Evolutionary conservation across 2,797 vertebrate genomes (phyloP), one percentile per base, ranked within the genome.

Genomic region (Pseudomugil gertrudae): DNA sequence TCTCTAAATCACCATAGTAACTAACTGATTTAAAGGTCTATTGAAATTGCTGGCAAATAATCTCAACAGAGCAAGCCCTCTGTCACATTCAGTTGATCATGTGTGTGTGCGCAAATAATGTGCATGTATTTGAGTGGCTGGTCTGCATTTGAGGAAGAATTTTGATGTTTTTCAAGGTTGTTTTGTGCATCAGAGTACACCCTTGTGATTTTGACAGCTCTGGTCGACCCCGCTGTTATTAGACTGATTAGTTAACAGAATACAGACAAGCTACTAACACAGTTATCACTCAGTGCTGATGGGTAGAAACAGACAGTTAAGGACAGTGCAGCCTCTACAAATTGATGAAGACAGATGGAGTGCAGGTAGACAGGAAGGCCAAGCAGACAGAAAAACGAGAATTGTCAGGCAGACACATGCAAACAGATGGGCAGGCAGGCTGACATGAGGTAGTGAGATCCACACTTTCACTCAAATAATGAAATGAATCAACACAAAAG

Each of bases 251-350:
- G 83, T 74, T 74, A 80, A 82, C 62, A 80, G 82, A 80, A 84
- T 76, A 72, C 62, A 84, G 70, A 81, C 75, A 79, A 63, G 59
- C 74, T 72, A 80, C 76, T 79, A 84, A 86, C 76, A 76, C 60
- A 87, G 80, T 83, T 79, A 86, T 87, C 82, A 80, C 82, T 89
- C 84, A 86, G 67, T 26, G 14, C 47, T 74, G 84, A 84, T 75
- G 74, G 72, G 66, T 66, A 76, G 61, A 67, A 79, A 67, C 21
- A 78, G 87, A 89, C 81, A 89, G 80, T 52, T 84, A 86, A 84
- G 77, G 81, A 77, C 83, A 76, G 68, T 8, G 63, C 57, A 66
- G 77, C 79, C 60, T 81, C 66, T 63, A 77, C 68, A 81, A 75
- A 78, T 69, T 72, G 63, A 68, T 56, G 59, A 72, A 81, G 81